Conservation (phyloP, 2,888 invertebrate genomes). For the Chalcis sispes region DNA sequence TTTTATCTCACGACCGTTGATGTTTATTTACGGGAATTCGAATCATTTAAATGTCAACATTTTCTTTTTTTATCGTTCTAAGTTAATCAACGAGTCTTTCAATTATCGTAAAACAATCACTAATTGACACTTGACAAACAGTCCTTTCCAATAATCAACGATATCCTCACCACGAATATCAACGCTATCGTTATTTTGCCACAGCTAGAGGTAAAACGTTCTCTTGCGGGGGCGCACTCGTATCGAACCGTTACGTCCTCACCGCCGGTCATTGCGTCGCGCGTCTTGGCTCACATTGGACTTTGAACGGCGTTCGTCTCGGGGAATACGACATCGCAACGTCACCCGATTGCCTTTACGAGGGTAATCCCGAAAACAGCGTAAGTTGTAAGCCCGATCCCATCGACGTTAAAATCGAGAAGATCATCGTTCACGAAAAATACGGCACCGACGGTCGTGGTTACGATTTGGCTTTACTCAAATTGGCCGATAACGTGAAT, state of each 20-base stretch:
- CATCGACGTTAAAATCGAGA: background rate
- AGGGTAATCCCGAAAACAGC: constrained; percentile 8
- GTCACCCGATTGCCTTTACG: constrained; percentile 29
- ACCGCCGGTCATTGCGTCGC: constrained; percentile 51
- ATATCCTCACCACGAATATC: no score
- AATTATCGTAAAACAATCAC: no score
- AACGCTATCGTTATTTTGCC: no score
- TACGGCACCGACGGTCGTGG: background rate
- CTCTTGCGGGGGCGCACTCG: constrained; percentile 44
- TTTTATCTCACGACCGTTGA: no score
- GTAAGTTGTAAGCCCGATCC: constrained; percentile 16
- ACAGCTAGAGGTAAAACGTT: constrained; percentile 24
- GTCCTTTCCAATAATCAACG: no score
- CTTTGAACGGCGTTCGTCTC: constrained; percentile 32
- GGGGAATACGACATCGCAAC: constrained; percentile 50
- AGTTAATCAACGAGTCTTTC: no score
- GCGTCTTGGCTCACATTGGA: constrained; percentile 59
- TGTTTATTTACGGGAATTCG: no score
- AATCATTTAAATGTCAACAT: no score
- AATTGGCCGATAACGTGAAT: background rate
- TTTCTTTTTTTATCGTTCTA: no score
- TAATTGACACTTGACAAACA: no score
- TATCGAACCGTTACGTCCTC: constrained; percentile 40
- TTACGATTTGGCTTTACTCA: constrained; percentile 29
- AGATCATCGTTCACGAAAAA: constrained; percentile 4